Base-by-base conservation (phyloP, 2,888 invertebrate species). In the Ditula angustiorana region DNA sequence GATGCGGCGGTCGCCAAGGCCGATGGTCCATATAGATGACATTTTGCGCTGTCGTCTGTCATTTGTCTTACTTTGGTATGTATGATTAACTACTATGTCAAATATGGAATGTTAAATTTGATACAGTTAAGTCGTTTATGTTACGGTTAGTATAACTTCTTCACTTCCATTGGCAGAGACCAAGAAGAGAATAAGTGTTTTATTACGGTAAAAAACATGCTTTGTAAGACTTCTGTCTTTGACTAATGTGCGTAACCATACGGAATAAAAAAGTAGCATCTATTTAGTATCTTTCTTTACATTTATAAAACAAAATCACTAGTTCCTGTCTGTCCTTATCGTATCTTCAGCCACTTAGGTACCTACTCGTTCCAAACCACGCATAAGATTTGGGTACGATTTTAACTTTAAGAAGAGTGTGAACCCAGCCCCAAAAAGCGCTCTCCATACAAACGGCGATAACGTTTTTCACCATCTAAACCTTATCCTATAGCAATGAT, bases 11-110 rank as follows among this genome's bases (percentile, higher is more conserved):
- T 11, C 55, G 3, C 35, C 62, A 63, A 63, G 62, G 62, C 41
- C 57, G 62, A 63, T 63, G 62, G 30, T 24, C 62, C 30, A 63
- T 19, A 30, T 57, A 63, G 62, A 63, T 63, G 57, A 41, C 62
- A 63, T 63, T 62, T 50, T 21, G 19, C 52, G 21, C n/a, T n/a
- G n/a, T 24, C 23, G 59, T 4, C 8, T 37, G 33, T 44, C 50
- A 57, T 57, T 57, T 57, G 50, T 63, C 50, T 62, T 62, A 30
- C 56, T 57, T 57, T 57, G n/a, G 30, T 16, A 11, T 49, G n/a
- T n/a, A n/a, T 8, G 19, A 46, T 41, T 41, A 41, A 37, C n/a
- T n/a, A 5, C 23, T 33, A 8, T 21, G 16, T 33, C 33, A 2
- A 28, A 49, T 33, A 16, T 16, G 33, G 52, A n/a, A n/a, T n/a